phyloP scores from a whole-genome alignment of 2,113 vertebrate species.

The Psittacula cyanocephala region DNA sequence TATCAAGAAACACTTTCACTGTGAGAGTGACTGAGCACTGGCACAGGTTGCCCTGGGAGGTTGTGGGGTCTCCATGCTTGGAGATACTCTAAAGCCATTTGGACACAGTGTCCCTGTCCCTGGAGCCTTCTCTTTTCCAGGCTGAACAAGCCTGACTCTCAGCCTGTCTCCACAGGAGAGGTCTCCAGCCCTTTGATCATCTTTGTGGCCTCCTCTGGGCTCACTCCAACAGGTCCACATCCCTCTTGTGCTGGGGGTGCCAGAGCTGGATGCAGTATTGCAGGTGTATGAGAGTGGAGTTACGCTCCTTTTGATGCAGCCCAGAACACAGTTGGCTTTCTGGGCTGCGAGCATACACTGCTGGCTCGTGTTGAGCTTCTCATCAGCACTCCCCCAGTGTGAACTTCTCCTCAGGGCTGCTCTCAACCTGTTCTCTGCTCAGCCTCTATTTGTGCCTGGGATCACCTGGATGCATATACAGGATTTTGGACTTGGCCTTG shows the following conservation, averaged over 20 bases:
- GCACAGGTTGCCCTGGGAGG: neutral
- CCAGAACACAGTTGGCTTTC: neutral
- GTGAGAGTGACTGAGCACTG: neutral
- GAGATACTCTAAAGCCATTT: neutral
- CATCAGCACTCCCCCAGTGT: neutral
- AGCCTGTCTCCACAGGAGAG: neutral
- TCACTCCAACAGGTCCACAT: neutral
- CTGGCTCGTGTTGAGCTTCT: neutral
- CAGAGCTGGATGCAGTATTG: neutral
- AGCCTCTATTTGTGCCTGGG: neutral
- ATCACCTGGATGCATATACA: neutral
- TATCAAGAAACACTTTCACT: neutral
- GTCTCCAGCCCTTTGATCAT: neutral
- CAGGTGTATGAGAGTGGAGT: neutral
- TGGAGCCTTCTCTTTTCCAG: neutral
- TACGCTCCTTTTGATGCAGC: neutral
- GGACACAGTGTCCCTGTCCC: neutral
- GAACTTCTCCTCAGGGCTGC: neutral
- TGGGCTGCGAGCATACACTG: neutral
- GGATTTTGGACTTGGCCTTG: neutral
- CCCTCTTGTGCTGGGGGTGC: neutral
- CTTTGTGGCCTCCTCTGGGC: neutral
- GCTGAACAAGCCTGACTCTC: neutral
- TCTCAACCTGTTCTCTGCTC: neutral
- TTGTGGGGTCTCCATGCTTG: neutral